Conservation (phyloP, 2,113 vertebrate species). For the Limanda limanda region DNA sequence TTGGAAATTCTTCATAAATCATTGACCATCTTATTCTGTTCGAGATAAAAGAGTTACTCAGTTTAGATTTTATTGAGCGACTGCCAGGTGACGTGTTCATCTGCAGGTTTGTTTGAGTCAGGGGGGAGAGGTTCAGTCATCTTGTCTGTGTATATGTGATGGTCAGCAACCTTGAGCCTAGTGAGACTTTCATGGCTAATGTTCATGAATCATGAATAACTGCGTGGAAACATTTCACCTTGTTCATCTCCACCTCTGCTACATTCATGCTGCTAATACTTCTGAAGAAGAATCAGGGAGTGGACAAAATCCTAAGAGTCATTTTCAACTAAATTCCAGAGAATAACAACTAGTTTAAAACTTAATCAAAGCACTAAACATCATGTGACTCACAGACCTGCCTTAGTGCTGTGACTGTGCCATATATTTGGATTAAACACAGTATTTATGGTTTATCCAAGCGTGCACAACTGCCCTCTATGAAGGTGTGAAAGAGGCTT, state of each 20-base stretch:
- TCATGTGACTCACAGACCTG: conserved; percentile 13
- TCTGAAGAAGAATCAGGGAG: not conserved
- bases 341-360: no score
- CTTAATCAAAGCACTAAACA: not conserved
- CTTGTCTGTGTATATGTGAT: not conserved
- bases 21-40: not conserved
- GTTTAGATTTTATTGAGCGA: not conserved
- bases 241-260: not conserved
- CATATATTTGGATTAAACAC: conserved; percentile 39
- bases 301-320: not conserved
- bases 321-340: not conserved
- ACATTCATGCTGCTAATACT: not conserved
- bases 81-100: not conserved
- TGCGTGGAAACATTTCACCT: not conserved
- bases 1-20: no score
- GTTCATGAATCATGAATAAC: not conserved
- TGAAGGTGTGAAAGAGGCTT: conserved; percentile 56
- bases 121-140: no score
- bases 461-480: conserved; percentile 53
- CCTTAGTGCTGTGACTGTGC: conserved; percentile 2
- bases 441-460: conserved; percentile 41
- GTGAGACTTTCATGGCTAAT: not conserved
- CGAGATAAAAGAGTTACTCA: not conserved
- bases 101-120: not conserved
- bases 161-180: not conserved